Conservation (phyloP, 2,113 vertebrate genomes). For the Suncus etruscus region DNA sequence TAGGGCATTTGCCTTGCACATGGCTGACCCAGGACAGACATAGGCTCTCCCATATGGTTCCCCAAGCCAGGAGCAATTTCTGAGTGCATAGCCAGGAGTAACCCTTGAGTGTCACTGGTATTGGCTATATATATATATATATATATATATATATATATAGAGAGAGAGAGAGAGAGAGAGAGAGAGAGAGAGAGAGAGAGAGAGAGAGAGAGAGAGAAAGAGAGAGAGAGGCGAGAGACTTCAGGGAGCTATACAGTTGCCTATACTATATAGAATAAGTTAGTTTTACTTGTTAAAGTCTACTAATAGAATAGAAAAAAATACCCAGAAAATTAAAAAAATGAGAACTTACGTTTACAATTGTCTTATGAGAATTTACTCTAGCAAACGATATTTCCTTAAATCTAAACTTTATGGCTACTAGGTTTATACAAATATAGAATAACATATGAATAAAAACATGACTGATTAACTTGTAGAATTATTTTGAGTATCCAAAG, state of each 20-base stretch:
- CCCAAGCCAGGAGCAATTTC: too few relatives aligned
- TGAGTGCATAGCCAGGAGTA: too few relatives aligned
- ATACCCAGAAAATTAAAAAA: too few relatives aligned
- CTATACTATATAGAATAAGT: background rate
- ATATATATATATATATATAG: too few relatives aligned
- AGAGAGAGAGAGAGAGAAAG: too few relatives aligned
- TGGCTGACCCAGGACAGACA: too few relatives aligned
- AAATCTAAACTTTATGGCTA: background rate
- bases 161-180: too few relatives aligned
- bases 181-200: too few relatives aligned
- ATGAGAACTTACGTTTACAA: background rate
- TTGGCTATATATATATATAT: background rate
- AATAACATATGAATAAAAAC: background rate
- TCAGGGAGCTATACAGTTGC: background rate
- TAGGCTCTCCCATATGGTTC: too few relatives aligned
- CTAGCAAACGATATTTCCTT: background rate
- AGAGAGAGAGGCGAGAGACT: background rate
- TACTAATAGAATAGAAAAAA: too few relatives aligned
- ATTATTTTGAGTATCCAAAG: background rate
- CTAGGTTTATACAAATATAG: background rate
- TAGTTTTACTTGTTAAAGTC: background rate
- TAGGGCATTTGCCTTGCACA: too few relatives aligned
- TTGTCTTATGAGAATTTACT: background rate
- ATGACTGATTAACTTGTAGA: background rate
- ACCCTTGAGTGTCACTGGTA: too few relatives aligned